A percentile compares a stretch with the other conserved stretches of the same genome.
Evolutionary conservation across 2,113 vertebrate genomes (phyloP).

Genomic region (Chloropsis hardwickii): DNA sequence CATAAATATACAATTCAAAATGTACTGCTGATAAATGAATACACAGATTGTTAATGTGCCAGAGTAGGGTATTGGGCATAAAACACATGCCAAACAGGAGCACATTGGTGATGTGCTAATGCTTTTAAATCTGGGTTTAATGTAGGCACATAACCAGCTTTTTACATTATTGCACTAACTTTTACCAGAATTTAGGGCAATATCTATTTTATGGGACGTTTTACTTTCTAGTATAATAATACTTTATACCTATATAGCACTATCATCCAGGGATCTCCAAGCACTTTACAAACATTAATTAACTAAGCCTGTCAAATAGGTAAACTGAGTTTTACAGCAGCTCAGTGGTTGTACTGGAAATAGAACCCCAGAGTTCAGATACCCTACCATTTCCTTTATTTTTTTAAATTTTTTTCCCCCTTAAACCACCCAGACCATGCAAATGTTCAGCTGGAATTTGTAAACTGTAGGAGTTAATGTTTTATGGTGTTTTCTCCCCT

Average conservation of each 20-base stretch:
- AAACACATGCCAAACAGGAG: slow-evolving; percentile 84
- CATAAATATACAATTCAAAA: slow-evolving; percentile 98
- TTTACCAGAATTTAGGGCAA: slow-evolving; percentile 70
- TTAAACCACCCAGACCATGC: background rate
- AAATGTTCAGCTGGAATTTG: background rate
- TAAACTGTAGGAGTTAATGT: background rate
- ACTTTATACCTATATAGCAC: slow-evolving; percentile 68
- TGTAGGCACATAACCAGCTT: slow-evolving; percentile 65
- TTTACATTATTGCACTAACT: slow-evolving; percentile 60
- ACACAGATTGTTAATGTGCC: slow-evolving; percentile 98
- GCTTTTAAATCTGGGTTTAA: slow-evolving; percentile 76
- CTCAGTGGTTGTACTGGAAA: slow-evolving; percentile 35
- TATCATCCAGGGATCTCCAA: slow-evolving; percentile 66
- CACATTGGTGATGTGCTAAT: slow-evolving; percentile 84
- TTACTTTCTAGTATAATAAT: slow-evolving; percentile 66
- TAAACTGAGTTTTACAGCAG: slow-evolving; percentile 67
- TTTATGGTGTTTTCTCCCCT: background rate
- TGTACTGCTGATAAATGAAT: slow-evolving; percentile 98
- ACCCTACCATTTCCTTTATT: background rate
- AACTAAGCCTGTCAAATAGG: slow-evolving; percentile 70
- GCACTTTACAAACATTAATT: slow-evolving; percentile 71
- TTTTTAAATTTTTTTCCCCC: accelerated
- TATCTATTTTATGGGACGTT: slow-evolving; percentile 62
- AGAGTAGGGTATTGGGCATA: slow-evolving; percentile 89
- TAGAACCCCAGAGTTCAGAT: slow-evolving; percentile 23